Percentiles rank a stretch among this genome's conserved stretches.
Evolutionary conservation across 2,888 invertebrate genomes (phyloP).

Genomic region (Troides aeacus): DNA sequence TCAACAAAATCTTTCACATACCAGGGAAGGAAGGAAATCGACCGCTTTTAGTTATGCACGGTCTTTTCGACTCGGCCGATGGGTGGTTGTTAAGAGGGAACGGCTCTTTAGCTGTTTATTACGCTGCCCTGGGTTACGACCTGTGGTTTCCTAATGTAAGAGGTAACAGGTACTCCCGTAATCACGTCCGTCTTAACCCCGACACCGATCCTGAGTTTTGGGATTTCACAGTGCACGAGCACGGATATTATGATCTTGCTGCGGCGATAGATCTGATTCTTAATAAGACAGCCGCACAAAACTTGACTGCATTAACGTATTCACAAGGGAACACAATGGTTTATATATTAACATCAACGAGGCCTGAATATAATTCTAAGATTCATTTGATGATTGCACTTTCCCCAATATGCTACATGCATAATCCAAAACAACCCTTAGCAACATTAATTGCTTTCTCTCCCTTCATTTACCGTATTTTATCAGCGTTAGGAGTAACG

Average conservation of each 20-base stretch:
- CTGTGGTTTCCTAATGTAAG: conserved; percentile 69
- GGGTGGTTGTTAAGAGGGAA: conserved; percentile 52
- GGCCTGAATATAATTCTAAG: conserved; percentile 80
- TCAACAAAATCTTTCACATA: conserved; percentile 36
- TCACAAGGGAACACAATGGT: conserved; percentile 83
- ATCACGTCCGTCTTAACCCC: conserved; percentile 70
- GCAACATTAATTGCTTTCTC: not conserved
- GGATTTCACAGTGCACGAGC: conserved; percentile 84
- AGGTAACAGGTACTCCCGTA: conserved; percentile 82
- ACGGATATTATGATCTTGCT: conserved; percentile 85
- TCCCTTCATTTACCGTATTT: conserved; percentile 13
- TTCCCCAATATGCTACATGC: conserved; percentile 45
- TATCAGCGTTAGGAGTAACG: conserved; percentile 12
- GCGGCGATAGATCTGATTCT: conserved; percentile 73
- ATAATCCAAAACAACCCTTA: conserved; percentile 31
- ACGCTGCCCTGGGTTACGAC: conserved; percentile 79
- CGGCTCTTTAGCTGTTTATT: conserved; percentile 49
- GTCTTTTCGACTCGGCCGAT: conserved; percentile 55
- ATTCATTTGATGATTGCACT: conserved; percentile 72
- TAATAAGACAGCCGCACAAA: conserved; percentile 65
- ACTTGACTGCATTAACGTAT: conserved; percentile 84
- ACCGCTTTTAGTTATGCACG: conserved; percentile 55
- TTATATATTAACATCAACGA: conserved; percentile 73
- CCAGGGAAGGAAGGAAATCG: conserved; percentile 36
- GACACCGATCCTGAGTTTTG: conserved; percentile 65